Base-by-base conservation (phyloP, 2,888 invertebrate genomes). In the Ophion costatus region DNA sequence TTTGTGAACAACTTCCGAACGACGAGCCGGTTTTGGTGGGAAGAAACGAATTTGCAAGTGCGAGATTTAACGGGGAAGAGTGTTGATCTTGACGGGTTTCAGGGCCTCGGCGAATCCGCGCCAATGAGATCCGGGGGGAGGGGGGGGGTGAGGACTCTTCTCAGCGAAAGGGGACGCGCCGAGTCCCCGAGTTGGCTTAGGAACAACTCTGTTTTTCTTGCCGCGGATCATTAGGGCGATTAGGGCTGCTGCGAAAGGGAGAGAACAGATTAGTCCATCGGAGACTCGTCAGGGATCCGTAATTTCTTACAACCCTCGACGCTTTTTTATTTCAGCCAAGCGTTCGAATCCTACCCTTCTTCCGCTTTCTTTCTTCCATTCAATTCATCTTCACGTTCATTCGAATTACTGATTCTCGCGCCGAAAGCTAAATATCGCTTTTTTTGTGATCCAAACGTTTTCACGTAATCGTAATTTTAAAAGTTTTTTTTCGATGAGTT, bases 181-280 rank as follows among this genome's bases (percentile, higher is more conserved):
- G 89, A 90, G 90, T 90, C 90, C 90, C 87, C 61, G 75, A 90
- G 92, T 92, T 92, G 92, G 91, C 92, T 92, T 91, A 92, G 92
- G 90, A 90, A 90, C 89, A 91, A 89, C 89, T 86, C 89, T 93
- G 93, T 93, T 93, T 93, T 93, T 93, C 93, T 93, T 93, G 91
- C 92, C 92, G 92, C 92, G 92, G 92, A 93, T 93, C 92, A 93
- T 93, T 93, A 93, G 93, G 90, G 91, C 92, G 93, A 93, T 93
- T 93, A 93, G 92, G 92, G 91, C 90, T 91, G 90, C 90, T 89
- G 88, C 88, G 87, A 90, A 91, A 90, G 91, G 93, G 92, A 90
- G 90, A 89, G 90, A 92, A 91, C 92, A 91, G 92, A 93, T 93
- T 93, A 93, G 82, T 67, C 87, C 88, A 78, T 81, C 78, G 45